phyloP scores from a whole-genome alignment of 2,113 vertebrate genomes.

The Actenoides hombroni region DNA sequence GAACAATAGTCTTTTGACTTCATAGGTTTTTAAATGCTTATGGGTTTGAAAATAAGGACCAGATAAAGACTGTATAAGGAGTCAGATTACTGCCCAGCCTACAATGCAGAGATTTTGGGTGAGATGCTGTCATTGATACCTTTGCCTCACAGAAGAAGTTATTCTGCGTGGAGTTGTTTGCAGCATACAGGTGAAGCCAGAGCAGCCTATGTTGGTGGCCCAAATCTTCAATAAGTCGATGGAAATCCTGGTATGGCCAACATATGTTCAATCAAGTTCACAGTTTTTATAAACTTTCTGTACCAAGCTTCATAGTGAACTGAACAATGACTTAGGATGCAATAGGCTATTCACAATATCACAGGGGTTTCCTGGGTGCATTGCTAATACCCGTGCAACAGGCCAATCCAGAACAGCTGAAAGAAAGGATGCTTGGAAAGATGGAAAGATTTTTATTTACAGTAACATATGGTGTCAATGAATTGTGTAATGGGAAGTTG shows the following conservation, averaged over 20 bases:
- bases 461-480: not conserved
- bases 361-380: not conserved
- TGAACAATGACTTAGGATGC: not conserved
- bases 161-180: not conserved
- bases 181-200: not conserved
- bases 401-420: not conserved
- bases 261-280: not conserved
- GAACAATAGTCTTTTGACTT: not conserved
- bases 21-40: not conserved
- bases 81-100: not conserved
- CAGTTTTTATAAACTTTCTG: not conserved
- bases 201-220: not conserved
- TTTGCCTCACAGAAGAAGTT: not conserved
- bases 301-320: not conserved
- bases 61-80: not conserved
- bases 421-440: not conserved
- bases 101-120: not conserved
- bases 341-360: not conserved
- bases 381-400: not conserved
- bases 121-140: not conserved
- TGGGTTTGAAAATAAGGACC: not conserved
- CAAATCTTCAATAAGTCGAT: not conserved
- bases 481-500: not conserved
- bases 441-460: not conserved
- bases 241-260: not conserved